These are phyloP conservation scores for Dromaius novaehollandiae DNA, from an alignment of 2,113 vertebrate genomes.

Conservation along the genomic window DNA sequence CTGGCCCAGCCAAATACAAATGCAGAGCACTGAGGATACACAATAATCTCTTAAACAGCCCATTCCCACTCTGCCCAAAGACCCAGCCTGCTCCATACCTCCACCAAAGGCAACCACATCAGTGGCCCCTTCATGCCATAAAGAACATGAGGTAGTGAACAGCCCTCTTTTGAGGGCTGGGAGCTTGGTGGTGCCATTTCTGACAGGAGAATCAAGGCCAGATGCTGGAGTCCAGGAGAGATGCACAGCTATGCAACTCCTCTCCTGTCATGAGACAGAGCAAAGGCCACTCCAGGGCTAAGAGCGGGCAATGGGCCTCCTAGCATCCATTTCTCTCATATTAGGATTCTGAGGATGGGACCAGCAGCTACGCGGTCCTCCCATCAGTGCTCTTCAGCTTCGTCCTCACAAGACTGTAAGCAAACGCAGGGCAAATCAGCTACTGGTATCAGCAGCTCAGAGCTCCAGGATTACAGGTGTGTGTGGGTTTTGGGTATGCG, in stretches of 20 bases:
- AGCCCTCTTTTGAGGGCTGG: background rate
- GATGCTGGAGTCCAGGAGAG: background rate
- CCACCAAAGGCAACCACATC: background rate
- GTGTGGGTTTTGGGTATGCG: background rate
- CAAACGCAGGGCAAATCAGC: background rate
- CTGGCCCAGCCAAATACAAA: background rate
- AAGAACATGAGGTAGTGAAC: background rate
- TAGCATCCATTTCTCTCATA: background rate
- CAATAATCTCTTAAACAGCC: background rate
- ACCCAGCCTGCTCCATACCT: rapidly evolving
- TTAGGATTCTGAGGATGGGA: background rate
- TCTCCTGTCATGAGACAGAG: background rate
- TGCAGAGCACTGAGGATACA: background rate
- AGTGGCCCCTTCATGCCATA: background rate
- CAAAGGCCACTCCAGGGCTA: background rate
- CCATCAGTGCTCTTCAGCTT: background rate
- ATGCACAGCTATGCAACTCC: background rate
- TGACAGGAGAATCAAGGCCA: background rate
- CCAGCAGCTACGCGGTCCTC: background rate
- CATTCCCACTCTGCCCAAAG: background rate
- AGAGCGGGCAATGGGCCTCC: background rate
- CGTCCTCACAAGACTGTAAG: background rate
- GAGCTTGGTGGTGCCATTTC: background rate
- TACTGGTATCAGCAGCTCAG: background rate
- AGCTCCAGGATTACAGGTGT: background rate